Evolutionary conservation across 2,113 vertebrate genomes (phyloP).

Genomic region (Grammomys surdaster): DNA sequence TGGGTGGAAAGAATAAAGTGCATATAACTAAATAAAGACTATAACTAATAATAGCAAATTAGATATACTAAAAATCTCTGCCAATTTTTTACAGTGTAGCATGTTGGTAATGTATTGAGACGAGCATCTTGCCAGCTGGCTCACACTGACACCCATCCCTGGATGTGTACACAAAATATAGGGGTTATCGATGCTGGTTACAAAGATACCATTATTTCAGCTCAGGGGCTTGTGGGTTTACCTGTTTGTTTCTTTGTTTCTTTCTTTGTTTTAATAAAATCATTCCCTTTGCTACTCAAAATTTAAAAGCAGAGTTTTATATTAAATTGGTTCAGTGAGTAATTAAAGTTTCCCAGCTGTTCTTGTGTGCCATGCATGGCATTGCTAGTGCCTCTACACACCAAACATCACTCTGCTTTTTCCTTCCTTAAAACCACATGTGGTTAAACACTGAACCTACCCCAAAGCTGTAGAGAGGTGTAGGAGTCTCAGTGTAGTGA

Average conservation of each 20-base stretch:
- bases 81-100: neutral
- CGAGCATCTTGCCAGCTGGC: neutral
- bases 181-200: neutral
- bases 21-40: neutral
- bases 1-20: neutral
- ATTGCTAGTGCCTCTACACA: neutral
- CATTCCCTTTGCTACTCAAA: neutral
- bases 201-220: too few relatives aligned
- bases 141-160: too few relatives aligned
- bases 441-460: neutral
- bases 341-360: neutral
- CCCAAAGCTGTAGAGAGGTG: accelerated
- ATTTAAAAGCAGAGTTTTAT: neutral
- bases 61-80: neutral
- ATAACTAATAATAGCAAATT: neutral
- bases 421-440: accelerated
- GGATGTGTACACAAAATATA: too few relatives aligned
- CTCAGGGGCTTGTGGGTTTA: neutral
- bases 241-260: neutral
- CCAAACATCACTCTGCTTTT: neutral
- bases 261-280: neutral
- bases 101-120: accelerated
- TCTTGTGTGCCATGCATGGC: accelerated
- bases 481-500: accelerated
- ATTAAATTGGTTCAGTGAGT: neutral